These are phyloP conservation scores for Ditula angustiorana DNA, from an alignment of 2,888 invertebrate species.

Conservation along the genomic window DNA sequence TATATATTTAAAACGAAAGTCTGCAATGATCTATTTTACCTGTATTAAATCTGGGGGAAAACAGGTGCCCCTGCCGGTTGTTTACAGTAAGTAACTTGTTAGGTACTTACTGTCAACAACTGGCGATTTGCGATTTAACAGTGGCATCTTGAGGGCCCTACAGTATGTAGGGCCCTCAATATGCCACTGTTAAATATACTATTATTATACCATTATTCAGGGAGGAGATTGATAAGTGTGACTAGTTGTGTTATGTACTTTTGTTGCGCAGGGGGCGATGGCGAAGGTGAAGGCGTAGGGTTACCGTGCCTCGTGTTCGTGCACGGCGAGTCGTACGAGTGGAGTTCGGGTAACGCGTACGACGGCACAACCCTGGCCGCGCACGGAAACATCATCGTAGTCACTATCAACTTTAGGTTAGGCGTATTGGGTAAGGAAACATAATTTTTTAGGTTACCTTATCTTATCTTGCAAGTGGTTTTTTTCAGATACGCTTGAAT, in stretches of 20 bases:
- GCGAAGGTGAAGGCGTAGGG: constrained; percentile 79
- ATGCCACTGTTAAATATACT: no score
- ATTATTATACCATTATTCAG: no score
- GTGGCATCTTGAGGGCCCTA: no score
- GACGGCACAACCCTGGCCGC: constrained; percentile 98
- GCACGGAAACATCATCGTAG: constrained; percentile 94
- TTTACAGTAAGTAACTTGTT: no score
- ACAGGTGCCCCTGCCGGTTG: no score
- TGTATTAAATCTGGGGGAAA: background rate
- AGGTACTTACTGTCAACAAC: no score
- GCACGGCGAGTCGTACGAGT: constrained; percentile 98
- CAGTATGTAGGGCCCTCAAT: no score
- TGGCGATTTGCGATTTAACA: no score
- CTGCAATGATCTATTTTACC: background rate
- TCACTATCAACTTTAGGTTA: constrained; percentile 96
- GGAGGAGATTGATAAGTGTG: no score
- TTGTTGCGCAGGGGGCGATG: constrained; percentile 70
- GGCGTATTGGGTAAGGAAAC: constrained; percentile 90
- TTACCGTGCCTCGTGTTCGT: constrained; percentile 95
- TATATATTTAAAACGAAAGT: background rate
- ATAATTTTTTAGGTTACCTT: background rate
- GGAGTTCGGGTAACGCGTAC: constrained; percentile 98
- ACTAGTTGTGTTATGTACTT: background rate
- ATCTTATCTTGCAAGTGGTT: no score
- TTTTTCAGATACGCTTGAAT: no score